Conservation (phyloP, 2,888 invertebrate species). For the Gerris lacustris region DNA sequence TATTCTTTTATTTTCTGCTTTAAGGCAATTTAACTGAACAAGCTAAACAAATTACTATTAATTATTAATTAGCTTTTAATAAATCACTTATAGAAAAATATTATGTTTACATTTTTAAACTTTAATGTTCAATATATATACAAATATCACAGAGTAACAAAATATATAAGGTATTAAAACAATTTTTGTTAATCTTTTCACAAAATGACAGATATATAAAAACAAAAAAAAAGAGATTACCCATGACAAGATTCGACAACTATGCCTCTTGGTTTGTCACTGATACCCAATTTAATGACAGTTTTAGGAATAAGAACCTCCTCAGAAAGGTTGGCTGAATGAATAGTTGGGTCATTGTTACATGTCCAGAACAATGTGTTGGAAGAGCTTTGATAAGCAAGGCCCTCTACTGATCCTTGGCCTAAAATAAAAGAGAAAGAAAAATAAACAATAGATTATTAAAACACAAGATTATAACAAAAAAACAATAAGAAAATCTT, state of each 20-base stretch:
- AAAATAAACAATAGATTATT: conserved; percentile 4
- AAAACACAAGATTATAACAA: conserved; percentile 5
- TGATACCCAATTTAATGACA: conserved; percentile 51
- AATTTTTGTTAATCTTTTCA: too few relatives aligned
- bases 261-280: conserved; percentile 73
- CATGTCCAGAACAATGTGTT: conserved; percentile 76
- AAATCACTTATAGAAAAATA: too few relatives aligned
- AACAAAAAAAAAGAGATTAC: conserved; percentile 23
- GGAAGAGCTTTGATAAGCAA: conserved; percentile 59
- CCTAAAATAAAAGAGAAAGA: conserved; percentile 38
- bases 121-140: too few relatives aligned
- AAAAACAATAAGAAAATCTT: not conserved
- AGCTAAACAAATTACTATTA: too few relatives aligned
- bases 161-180: too few relatives aligned
- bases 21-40: too few relatives aligned
- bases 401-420: conserved; percentile 76
- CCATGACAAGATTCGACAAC: conserved; percentile 66
- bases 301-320: conserved; percentile 37
- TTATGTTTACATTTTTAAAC: too few relatives aligned
- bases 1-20: too few relatives aligned
- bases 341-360: conserved; percentile 62
- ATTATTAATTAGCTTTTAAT: too few relatives aligned
- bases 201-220: too few relatives aligned
- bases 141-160: too few relatives aligned
- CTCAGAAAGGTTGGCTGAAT: conserved; percentile 43